Evolutionary conservation across 2,797 vertebrate species (phyloP), one percentile per base, ranked within the genome.

Genomic region (Lepidocolaptes lacrymiger): DNA sequence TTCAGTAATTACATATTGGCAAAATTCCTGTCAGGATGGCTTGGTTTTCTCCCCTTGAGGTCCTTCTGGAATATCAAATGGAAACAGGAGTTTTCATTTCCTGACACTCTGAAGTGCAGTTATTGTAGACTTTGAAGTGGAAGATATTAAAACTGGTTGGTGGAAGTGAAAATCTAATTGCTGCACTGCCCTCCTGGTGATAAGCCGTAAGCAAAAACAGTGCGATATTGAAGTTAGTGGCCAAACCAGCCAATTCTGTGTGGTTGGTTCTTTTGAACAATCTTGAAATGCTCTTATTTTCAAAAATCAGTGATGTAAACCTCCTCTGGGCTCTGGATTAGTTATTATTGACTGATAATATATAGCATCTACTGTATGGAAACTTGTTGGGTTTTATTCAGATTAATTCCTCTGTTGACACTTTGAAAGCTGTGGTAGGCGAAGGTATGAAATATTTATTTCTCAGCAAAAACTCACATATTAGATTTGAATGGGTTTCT

Each of bases 41-140:
- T 95, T 3, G 2, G 16, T 84, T 92, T 93, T 92, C 73, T 91
- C 12, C 88, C 79, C 89, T 79, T 72, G 76, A 91, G 92, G 39
- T 91, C 66, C 55, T 96, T 89, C 89, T 85, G 85, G 92, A 90
- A 84, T 94, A 90, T 67, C 87, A 93, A 76, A 67, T 71, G 48
- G 76, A 92, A 87, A 73, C 76, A 59, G 68, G 58, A 92, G 44
- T 88, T 93, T 94, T 96, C 80, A 94, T 94, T 96, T 97, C 91
- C 92, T 93, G 69, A 74, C 39, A 28, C 51, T 88, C 83, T 48
- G 21, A 84, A 73, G 37, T 62, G 55, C 30, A 23, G 63, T 93
- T 91, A 64, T 46, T 79, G 52, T 64, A 55, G 67, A 49, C 69
- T 94, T 85, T 85, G 85, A 94, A 94, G 94, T 81, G 27, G 66